Evolutionary conservation across 2,888 invertebrate genomes (phyloP).

Genomic region (Stegophylla sp.): DNA sequence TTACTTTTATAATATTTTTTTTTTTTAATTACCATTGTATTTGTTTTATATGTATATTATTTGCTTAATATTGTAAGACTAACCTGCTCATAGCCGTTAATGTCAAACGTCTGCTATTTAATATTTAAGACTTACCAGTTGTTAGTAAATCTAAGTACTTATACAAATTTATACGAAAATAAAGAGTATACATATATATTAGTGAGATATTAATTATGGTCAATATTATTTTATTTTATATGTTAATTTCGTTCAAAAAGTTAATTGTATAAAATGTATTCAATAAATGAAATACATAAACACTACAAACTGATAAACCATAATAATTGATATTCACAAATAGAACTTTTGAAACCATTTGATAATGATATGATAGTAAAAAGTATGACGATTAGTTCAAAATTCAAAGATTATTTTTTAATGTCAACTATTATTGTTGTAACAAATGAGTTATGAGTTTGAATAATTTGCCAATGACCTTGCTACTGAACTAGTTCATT

Average conservation of each 20-base stretch:
- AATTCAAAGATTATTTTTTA: too few species aligned
- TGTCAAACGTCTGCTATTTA: conserved; percentile 10
- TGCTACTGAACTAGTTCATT: too few species aligned
- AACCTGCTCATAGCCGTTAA: neutral
- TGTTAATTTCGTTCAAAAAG: conserved; percentile 7
- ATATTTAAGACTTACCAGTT: conserved; percentile 33
- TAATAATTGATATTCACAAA: too few species aligned
- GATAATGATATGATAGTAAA: too few species aligned
- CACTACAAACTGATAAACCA: too few species aligned
- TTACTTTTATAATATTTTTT: conserved; percentile 12
- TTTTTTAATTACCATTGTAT: conserved; percentile 5
- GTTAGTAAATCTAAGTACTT: conserved; percentile 42
- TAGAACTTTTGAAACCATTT: too few species aligned
- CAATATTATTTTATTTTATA: conserved; percentile 4
- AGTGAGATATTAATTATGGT: conserved; percentile 24
- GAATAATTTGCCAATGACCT: too few species aligned
- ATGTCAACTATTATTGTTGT: too few species aligned
- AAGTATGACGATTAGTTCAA: too few species aligned
- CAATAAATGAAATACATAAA: neutral
- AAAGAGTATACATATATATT: neutral
- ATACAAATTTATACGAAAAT: conserved; percentile 21
- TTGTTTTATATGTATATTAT: conserved; percentile 13
- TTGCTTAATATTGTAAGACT: conserved; percentile 13
- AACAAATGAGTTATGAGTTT: too few species aligned
- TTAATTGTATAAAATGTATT: conserved; percentile 27